A percentile compares a stretch with the other conserved stretches of the same genome.
Evolutionary conservation across 2,888 invertebrate species (phyloP).

Genomic region (Meteorus colon): DNA sequence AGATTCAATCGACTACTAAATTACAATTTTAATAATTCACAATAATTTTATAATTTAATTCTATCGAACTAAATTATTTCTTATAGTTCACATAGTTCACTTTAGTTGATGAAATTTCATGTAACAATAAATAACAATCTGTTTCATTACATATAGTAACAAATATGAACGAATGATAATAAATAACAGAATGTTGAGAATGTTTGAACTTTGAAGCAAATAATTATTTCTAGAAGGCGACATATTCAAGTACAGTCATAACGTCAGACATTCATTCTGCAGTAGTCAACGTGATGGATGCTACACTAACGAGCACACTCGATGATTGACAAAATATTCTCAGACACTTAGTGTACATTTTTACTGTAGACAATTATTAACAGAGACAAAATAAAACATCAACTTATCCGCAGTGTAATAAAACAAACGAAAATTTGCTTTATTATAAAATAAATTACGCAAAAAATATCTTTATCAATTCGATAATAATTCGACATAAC

Average conservation of each 20-base stretch:
- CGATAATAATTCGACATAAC: too few species aligned
- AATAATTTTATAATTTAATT: too few species aligned
- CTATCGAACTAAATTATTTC: too few species aligned
- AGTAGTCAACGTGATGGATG: conserved; percentile 55
- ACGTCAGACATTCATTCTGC: conserved; percentile 40
- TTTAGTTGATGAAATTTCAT: background rate
- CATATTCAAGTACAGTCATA: conserved; percentile 43
- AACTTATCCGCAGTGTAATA: too few species aligned
- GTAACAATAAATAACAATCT: background rate
- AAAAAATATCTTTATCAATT: too few species aligned
- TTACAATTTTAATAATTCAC: too few species aligned
- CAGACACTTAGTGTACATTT: conserved; percentile 51
- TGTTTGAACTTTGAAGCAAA: background rate
- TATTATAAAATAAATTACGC: too few species aligned
- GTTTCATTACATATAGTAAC: background rate
- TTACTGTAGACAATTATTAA: background rate
- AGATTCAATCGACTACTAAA: too few species aligned
- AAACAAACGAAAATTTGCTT: too few species aligned
- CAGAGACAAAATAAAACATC: too few species aligned
- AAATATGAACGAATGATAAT: background rate
- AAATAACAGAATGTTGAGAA: background rate
- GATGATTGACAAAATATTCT: conserved; percentile 72
- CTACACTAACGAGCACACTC: conserved; percentile 65
- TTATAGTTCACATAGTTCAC: too few species aligned
- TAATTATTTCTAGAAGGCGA: conserved; percentile 63